Evolutionary conservation across 2,113 vertebrate species (phyloP).

Genomic region (Pterocles burchelli): DNA sequence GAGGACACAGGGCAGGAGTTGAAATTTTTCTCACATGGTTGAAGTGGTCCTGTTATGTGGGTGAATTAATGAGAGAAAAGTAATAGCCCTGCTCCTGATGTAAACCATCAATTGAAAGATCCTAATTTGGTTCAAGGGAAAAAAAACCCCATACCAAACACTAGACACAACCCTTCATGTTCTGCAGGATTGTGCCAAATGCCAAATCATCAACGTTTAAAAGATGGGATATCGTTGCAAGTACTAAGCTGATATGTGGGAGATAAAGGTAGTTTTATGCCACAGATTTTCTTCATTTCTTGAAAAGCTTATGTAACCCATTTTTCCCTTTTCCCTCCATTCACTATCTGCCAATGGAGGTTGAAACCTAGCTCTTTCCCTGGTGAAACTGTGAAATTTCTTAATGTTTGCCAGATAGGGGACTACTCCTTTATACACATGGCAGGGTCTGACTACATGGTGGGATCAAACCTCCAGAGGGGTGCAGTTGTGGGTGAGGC

Average conservation of each 20-base stretch:
- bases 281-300: neutral
- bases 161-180: neutral
- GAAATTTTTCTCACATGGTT: neutral
- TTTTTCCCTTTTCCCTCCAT: neutral
- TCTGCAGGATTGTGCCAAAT: neutral
- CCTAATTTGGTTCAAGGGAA: neutral
- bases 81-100: neutral
- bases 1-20: neutral
- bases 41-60: neutral
- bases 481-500: neutral
- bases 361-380: neutral
- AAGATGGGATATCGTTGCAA: neutral
- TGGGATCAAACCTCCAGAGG: neutral
- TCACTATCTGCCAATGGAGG: neutral
- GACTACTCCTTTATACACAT: neutral
- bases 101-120: neutral
- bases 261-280: neutral
- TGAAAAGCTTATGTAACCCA: rapidly evolving
- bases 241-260: neutral
- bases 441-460: rapidly evolving
- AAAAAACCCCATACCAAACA: neutral
- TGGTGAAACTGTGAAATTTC: neutral
- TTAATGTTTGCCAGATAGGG: neutral
- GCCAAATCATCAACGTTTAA: neutral
- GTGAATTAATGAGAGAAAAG: neutral